Evolutionary conservation across 2,888 invertebrate species (phyloP), one percentile per base, ranked within the genome.

Genomic region (Lycophotia porphyrea): DNA sequence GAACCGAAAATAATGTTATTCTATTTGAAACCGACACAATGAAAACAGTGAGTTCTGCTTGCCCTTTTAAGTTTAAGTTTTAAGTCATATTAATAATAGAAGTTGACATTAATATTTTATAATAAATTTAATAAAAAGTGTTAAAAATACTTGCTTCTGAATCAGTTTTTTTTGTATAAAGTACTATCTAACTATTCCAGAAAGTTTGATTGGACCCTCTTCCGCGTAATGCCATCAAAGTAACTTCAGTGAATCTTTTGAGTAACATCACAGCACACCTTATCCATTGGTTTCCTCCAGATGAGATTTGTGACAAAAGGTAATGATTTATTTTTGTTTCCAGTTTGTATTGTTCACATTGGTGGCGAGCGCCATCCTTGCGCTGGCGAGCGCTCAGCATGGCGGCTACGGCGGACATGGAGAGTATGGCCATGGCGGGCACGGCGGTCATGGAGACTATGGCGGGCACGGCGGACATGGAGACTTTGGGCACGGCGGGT

Each of bases 281-380:
- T 13, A 67, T 11, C 24, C 18, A 18, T 34, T 66, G 67, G 9
- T 44, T n/a, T 66, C 2, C 13, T 71, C 9, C n/a, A 11, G 36
- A 36, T 5, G 39, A n/a, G 4, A 39, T 63, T n/a, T 63, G 39
- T 39, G 39, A 24, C 24, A 24, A 61, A 61, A 36, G 13, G 36
- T 24, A 24, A 31, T 4, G 0, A 27, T 44, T 36, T 13, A 18
- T 69, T 42, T 36, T 39, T 49, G 2, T 49, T 85, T 82, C 7
- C 71, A 84, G 84, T 71, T 85, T 60, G 5, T 63, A 34, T 75
- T 85, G 0, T 76, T 84, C 55, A 27, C 79, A 11, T 34, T 83
- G 42, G n/a, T 74, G 49, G 70, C 34, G 11, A 69, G 85, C 69
- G 73, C 85, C 31, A 31, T 76, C 24, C 52, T 77, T 47, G 80